phyloP scores from a whole-genome alignment of 2,797 vertebrate genomes.

The Hippopotamyrus pictus region DNA sequence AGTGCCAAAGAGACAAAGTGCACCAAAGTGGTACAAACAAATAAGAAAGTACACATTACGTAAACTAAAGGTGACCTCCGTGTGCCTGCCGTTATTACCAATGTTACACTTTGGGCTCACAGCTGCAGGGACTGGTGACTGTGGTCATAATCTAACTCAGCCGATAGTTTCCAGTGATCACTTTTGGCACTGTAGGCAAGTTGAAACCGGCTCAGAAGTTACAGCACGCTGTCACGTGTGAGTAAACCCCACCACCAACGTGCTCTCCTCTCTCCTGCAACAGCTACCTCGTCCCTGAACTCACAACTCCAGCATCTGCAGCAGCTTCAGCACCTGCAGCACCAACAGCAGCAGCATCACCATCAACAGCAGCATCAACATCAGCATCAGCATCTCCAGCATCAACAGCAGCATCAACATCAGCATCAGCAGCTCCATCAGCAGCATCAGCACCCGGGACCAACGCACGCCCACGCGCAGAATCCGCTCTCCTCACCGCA shows the following conservation, averaged over 20 bases:
- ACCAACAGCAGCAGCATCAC: conserved; percentile 73
- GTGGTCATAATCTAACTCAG: not conserved
- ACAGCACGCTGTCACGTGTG: not conserved
- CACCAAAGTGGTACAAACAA: not conserved
- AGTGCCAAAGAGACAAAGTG: not conserved
- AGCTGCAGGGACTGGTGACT: not conserved
- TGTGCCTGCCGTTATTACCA: not conserved
- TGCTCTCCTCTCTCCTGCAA: conserved; percentile 31
- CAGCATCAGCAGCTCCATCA: conserved; percentile 48
- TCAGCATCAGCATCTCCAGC: conserved; percentile 49
- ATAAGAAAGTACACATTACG: not conserved
- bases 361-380: conserved; percentile 53
- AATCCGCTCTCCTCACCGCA: conserved; percentile 67
- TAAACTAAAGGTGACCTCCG: not conserved
- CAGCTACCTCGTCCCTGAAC: conserved; percentile 99
- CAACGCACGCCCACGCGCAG: conserved; percentile 55
- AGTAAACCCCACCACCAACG: not conserved
- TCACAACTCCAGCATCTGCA: conserved; percentile 97
- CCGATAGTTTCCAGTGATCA: not conserved
- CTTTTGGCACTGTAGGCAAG: not conserved
- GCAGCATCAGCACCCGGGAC: conserved; percentile 54
- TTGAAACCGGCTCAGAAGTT: not conserved
- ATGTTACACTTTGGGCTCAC: not conserved
- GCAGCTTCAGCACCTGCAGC: conserved; percentile 91
- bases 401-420: conserved; percentile 40